Evolutionary conservation across 2,113 vertebrate species (phyloP).

Genomic region (Nipponia nippon): DNA sequence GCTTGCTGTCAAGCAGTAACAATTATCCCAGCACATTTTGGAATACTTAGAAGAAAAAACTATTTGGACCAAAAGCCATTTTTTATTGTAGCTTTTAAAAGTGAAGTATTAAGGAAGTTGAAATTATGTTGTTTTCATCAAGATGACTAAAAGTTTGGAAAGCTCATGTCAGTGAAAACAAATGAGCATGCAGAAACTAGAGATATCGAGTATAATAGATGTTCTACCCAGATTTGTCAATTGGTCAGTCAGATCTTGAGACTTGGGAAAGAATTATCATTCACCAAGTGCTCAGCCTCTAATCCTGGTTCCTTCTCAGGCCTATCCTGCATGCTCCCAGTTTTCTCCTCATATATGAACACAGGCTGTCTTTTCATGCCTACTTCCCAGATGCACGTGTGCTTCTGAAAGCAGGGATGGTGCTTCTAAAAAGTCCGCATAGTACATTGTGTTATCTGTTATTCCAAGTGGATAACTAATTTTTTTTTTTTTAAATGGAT

Average conservation of each 20-base stretch:
- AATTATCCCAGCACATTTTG: background rate
- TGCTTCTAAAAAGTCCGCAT: background rate
- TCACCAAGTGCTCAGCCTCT: background rate
- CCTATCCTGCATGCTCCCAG: fast-evolving
- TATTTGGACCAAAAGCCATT: background rate
- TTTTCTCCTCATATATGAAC: background rate
- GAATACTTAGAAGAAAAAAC: background rate
- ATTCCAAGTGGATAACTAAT: background rate
- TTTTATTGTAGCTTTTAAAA: background rate
- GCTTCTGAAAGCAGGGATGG: background rate
- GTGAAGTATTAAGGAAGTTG: background rate
- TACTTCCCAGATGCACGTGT: background rate
- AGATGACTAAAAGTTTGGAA: background rate
- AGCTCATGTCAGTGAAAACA: background rate
- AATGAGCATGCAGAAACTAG: background rate
- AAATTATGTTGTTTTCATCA: background rate
- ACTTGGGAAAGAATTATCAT: background rate
- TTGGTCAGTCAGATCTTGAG: background rate
- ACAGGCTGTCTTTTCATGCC: background rate
- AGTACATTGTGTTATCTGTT: background rate
- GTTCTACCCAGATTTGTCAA: background rate
- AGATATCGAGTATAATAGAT: background rate
- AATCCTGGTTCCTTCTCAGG: background rate
- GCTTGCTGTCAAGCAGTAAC: background rate
- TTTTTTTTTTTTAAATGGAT: background rate